Evolutionary conservation across 1,140 invertebrate genomes (phyloP).

Genomic region (Solen grandis): DNA sequence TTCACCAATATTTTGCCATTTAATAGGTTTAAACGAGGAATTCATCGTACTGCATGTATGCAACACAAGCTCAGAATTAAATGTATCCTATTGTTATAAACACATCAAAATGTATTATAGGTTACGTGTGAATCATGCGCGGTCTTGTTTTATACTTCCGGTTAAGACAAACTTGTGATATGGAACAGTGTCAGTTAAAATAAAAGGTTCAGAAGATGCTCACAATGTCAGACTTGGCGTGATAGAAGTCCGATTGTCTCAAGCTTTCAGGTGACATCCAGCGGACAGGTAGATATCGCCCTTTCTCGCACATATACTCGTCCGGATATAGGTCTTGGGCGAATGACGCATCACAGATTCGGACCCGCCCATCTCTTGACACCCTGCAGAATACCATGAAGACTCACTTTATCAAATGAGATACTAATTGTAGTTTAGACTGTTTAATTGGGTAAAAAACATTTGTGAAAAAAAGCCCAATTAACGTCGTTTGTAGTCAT

Average conservation of each 20-base stretch:
- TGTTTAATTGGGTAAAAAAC: background rate
- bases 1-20: no score
- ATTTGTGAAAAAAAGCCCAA: background rate
- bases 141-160: no score
- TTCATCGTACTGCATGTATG: no score
- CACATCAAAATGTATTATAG: no score
- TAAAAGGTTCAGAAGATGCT: no score
- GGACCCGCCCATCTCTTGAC: slow-evolving; percentile 35
- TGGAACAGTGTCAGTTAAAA: no score
- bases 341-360: slow-evolving; percentile 64
- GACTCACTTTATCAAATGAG: background rate
- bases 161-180: no score
- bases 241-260: slow-evolving; percentile 59
- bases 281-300: slow-evolving; percentile 57
- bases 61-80: no score
- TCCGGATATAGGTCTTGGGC: slow-evolving; percentile 62
- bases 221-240: slow-evolving; percentile 69
- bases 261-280: slow-evolving; percentile 73
- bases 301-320: slow-evolving; percentile 62
- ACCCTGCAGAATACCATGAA: slow-evolving; percentile 48
- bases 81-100: no score
- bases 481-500: background rate
- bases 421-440: background rate
- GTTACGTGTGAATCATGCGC: no score
- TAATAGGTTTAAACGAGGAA: no score